Evolutionary conservation across 2,888 invertebrate species (phyloP).

Genomic region (Pegoplata infirma): DNA sequence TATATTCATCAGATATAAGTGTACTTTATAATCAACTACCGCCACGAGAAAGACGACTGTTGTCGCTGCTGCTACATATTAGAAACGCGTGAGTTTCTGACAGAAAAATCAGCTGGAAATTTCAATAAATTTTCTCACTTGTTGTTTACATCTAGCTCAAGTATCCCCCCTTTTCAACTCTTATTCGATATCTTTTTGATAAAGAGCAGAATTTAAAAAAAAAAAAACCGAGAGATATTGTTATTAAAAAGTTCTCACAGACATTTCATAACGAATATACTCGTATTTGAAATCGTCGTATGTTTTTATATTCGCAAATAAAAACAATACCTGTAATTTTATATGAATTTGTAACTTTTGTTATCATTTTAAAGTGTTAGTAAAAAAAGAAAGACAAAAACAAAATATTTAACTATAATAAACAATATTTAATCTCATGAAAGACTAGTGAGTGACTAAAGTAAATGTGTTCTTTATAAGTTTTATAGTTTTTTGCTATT

Average conservation of each 20-base stretch:
- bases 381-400: not conserved
- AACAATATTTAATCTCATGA: not conserved
- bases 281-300: not conserved
- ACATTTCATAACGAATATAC: not conserved
- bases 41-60: not conserved
- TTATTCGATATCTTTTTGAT: not conserved
- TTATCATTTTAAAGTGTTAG: no score
- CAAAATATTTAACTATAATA: not conserved
- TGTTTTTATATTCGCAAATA: no score
- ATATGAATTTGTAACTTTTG: not conserved
- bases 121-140: not conserved
- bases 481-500: no score
- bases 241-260: not conserved
- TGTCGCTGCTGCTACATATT: not conserved
- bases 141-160: not conserved
- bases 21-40: no score
- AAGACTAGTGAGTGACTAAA: not conserved
- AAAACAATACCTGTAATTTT: no score
- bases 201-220: not conserved
- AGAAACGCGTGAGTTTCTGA: not conserved
- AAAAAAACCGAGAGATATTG: not conserved
- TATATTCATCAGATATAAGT: no score
- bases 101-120: conserved; percentile 23
- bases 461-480: not conserved
- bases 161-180: not conserved